Percentiles rank a stretch among this genome's conserved stretches.
Evolutionary conservation across 2,113 vertebrate genomes (phyloP).

Genomic region (Sinocyclocheilus grahami): DNA sequence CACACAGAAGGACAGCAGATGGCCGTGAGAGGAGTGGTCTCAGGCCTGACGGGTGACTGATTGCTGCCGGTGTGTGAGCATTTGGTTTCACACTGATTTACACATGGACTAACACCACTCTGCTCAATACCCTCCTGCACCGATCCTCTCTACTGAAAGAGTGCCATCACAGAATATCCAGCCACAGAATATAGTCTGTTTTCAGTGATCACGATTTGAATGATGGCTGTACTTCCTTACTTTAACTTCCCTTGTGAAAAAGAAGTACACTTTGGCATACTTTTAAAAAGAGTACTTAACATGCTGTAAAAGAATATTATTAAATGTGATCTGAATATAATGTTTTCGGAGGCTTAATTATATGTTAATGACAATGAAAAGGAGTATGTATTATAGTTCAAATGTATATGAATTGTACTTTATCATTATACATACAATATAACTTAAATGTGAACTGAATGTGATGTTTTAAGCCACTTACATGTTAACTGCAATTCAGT

Average conservation of each 20-base stretch:
- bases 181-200: background rate
- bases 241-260: no score
- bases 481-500: background rate
- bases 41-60: conserved; percentile 36
- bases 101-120: conserved; percentile 4
- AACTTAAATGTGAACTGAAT: no score
- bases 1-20: conserved; percentile 38
- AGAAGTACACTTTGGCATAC: no score
- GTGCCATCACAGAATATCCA: background rate
- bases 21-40: conserved; percentile 15
- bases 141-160: background rate
- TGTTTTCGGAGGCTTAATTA: background rate
- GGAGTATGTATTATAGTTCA: no score
- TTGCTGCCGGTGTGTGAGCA: conserved; percentile 6
- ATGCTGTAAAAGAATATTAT: background rate
- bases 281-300: no score
- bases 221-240: no score
- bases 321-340: background rate
- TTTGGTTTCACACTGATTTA: conserved; percentile 25
- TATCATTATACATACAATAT: no score
- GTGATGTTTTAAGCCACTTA: no score
- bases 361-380: no score
- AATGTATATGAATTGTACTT: no score
- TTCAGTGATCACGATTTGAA: background rate
- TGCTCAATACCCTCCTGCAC: background rate